phyloP scores from a whole-genome alignment of 2,113 vertebrate genomes.

The Lepus europaeus region DNA sequence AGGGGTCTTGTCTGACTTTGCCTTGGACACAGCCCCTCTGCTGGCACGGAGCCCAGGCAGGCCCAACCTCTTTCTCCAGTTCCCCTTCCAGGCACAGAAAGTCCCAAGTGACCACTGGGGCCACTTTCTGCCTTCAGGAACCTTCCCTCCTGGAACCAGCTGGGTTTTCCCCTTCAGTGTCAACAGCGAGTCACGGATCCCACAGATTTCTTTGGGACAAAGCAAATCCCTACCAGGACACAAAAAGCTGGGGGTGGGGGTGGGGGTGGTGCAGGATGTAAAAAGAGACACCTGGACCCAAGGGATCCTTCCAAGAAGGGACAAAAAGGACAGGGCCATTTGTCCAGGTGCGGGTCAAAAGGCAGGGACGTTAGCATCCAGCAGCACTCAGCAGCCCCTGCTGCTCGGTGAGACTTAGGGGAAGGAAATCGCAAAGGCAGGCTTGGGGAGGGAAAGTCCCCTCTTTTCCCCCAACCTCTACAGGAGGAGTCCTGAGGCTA shows the following conservation, averaged over 20 bases:
- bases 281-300: constrained; percentile 22
- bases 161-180: constrained; percentile 66
- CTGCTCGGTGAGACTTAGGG: constrained; percentile 43
- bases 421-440: constrained; percentile 79
- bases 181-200: constrained; percentile 43
- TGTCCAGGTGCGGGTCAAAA: constrained; percentile 60
- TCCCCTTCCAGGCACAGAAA: constrained; percentile 77
- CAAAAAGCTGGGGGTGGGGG: neutral
- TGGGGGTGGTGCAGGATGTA: neutral
- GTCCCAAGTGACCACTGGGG: constrained; percentile 68
- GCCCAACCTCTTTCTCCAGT: constrained; percentile 73
- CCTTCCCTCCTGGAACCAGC: constrained; percentile 56
- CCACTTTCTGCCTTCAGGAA: constrained; percentile 71
- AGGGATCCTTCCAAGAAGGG: neutral
- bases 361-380: constrained; percentile 56
- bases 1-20: constrained; percentile 74
- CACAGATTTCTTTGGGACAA: neutral
- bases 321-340: neutral
- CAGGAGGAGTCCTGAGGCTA: constrained; percentile 72
- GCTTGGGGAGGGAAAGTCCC: constrained; percentile 75
- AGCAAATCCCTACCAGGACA: neutral
- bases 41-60: constrained; percentile 50
- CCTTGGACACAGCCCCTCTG: constrained; percentile 57
- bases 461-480: constrained; percentile 76
- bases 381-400: constrained; percentile 22